Evolutionary conservation across 2,797 vertebrate species (phyloP).

Genomic region (Anomalospiza imberbis): DNA sequence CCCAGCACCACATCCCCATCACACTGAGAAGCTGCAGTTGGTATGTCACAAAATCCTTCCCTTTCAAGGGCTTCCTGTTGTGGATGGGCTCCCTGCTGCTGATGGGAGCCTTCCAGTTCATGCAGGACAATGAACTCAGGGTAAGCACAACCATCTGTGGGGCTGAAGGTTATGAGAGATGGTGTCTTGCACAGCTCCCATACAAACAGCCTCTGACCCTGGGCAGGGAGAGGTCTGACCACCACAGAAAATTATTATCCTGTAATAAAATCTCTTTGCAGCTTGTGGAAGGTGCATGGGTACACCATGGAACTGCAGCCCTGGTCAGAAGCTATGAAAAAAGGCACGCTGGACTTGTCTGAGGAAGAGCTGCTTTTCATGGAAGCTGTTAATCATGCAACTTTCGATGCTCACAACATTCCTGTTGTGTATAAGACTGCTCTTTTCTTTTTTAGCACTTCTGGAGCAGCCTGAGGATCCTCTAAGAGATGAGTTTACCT

Average conservation of each 20-base stretch:
- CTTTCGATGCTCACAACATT: neutral
- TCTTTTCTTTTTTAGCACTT: neutral
- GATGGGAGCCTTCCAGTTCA: neutral
- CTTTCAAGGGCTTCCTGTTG: neutral
- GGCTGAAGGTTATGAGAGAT: accelerated
- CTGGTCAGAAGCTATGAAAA: neutral
- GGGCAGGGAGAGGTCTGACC: neutral
- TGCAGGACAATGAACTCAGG: neutral
- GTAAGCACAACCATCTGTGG: neutral
- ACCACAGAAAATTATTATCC: neutral
- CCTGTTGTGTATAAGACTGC: neutral
- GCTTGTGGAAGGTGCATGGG: neutral
- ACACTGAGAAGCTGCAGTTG: neutral
- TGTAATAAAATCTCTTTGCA: neutral
- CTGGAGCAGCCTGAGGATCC: neutral
- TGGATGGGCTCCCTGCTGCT: neutral
- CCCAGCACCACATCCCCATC: neutral
- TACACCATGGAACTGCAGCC: neutral
- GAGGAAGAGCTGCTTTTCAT: neutral
- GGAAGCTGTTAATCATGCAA: neutral
- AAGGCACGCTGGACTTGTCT: neutral
- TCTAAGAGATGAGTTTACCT: neutral
- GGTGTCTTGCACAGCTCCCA: neutral
- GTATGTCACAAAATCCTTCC: neutral
- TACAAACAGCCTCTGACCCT: neutral